Percentiles rank a stretch among this genome's conserved stretches.
Conservation (phyloP, 2,113 vertebrate species). For the Gasterosteus aculeatus region DNA sequence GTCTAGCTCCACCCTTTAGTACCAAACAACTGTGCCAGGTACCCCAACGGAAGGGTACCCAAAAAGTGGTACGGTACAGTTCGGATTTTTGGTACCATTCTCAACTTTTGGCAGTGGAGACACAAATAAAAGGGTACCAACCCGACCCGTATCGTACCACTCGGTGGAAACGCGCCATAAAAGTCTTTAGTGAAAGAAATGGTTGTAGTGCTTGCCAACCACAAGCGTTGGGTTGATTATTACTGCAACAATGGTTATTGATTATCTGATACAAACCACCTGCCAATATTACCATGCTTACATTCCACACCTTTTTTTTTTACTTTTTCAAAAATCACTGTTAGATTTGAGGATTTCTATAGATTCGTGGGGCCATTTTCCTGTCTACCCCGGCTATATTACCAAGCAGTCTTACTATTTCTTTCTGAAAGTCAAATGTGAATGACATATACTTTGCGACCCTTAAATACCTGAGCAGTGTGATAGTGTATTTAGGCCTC, state of each 20-base stretch:
- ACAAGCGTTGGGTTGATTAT: neutral
- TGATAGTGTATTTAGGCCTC: neutral
- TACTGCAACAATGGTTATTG: neutral
- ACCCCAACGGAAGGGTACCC: no score
- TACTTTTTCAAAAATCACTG: neutral
- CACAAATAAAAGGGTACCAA: no score
- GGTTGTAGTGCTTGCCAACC: neutral
- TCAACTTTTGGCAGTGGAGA: no score
- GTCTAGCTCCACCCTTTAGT: no score
- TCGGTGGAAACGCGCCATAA: neutral
- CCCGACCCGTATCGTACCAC: no score
- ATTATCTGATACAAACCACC: neutral
- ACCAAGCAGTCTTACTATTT: neutral
- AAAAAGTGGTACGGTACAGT: no score
- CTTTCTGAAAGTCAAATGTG: neutral
- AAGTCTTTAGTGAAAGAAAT: neutral
- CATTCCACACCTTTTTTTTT: neutral
- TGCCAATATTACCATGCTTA: rapidly evolving
- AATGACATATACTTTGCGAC: neutral
- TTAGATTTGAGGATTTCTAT: neutral
- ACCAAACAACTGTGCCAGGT: no score
- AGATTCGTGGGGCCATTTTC: neutral
- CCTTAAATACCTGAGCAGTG: neutral
- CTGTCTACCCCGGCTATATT: neutral
- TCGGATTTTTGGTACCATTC: no score